Evolutionary conservation across 2,113 vertebrate species (phyloP).

Genomic region (Kryptolebias marmoratus): DNA sequence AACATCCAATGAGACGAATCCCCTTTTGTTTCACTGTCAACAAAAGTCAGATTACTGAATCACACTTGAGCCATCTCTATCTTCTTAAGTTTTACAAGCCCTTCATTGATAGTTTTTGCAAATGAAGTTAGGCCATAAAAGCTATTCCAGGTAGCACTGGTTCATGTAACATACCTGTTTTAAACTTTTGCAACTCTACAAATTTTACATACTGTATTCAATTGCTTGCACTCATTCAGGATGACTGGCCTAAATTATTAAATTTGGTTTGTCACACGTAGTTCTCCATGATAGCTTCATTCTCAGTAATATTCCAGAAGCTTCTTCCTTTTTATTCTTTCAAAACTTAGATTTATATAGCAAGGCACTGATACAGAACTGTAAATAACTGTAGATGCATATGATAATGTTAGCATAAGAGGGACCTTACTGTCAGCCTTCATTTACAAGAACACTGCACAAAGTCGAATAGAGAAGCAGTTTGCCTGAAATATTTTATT

Average conservation of each 20-base stretch:
- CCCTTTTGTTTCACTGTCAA: background rate
- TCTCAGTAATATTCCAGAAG: too few species aligned
- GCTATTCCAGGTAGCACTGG: background rate
- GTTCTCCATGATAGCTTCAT: too few species aligned
- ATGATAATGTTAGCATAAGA: constrained; percentile 1
- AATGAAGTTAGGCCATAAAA: background rate
- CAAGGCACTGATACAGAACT: too few species aligned
- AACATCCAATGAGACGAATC: background rate
- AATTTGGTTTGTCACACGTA: too few species aligned
- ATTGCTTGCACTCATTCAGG: too few species aligned
- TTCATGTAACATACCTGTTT: background rate
- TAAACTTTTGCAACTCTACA: background rate
- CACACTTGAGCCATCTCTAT: background rate
- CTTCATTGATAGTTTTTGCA: background rate
- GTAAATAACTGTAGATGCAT: background rate
- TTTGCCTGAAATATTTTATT: constrained; percentile 1
- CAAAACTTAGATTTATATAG: too few species aligned
- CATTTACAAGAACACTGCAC: background rate
- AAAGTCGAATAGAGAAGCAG: constrained; percentile 4
- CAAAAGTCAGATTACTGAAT: background rate
- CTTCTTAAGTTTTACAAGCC: background rate
- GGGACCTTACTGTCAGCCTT: background rate
- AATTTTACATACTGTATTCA: background rate
- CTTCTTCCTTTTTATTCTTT: too few species aligned
- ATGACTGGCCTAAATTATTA: too few species aligned